Conservation (phyloP, 2,797 vertebrate genomes). For the Sebastes hopkinsi region DNA sequence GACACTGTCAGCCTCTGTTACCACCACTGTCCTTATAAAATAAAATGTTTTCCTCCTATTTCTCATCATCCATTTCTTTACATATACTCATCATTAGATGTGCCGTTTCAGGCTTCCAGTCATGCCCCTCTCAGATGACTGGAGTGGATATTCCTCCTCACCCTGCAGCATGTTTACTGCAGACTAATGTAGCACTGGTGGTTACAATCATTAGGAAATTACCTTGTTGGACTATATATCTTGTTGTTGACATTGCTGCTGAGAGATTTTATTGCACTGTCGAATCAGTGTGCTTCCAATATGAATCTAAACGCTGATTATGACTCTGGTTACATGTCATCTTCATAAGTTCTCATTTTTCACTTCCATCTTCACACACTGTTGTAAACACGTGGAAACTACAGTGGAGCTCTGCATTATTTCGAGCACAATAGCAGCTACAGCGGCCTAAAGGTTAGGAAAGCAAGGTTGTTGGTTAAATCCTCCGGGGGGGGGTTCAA, state of each 20-base stretch:
- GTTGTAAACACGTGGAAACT: background rate
- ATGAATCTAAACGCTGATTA: background rate
- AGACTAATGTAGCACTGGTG: background rate
- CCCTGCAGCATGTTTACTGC: background rate
- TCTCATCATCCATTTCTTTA: constrained; percentile 11
- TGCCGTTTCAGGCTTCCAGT: background rate
- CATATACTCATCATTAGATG: constrained; percentile 9
- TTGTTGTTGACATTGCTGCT: background rate
- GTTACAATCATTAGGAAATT: background rate
- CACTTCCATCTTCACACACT: background rate
- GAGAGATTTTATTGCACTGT: background rate
- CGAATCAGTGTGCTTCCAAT: background rate
- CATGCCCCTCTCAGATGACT: background rate
- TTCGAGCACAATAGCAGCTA: background rate
- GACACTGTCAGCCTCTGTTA: constrained; percentile 33
- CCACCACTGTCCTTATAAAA: background rate
- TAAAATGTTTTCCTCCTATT: background rate
- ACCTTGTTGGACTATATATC: background rate
- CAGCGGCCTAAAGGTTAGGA: background rate
- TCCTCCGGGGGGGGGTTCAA: too few species aligned
- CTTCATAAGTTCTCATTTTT: background rate
- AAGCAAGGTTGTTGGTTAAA: background rate
- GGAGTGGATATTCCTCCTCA: background rate
- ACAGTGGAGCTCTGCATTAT: background rate
- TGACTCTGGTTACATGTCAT: background rate